Conservation (phyloP, 2,113 vertebrate species). For the Ovis canadensis region DNA sequence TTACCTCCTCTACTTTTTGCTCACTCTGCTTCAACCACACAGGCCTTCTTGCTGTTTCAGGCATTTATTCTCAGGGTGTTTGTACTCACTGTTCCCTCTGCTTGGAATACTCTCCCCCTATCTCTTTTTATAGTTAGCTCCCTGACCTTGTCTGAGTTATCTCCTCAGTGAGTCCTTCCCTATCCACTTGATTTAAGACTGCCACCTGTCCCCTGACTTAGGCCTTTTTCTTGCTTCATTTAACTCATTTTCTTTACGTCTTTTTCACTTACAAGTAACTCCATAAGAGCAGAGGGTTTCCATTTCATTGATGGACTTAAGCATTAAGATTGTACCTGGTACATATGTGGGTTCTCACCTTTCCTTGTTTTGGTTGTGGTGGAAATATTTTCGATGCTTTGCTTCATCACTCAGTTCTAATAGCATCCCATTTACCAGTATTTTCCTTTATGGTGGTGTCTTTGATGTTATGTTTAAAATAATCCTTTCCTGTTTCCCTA, state of each 20-base stretch:
- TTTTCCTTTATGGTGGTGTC: background rate
- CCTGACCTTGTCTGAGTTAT: slow-evolving; percentile 24
- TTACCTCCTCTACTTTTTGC: background rate
- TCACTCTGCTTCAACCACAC: background rate
- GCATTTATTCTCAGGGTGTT: background rate
- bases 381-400: background rate
- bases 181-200: slow-evolving; percentile 14
- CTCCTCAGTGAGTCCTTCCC: background rate
- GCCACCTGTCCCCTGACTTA: background rate
- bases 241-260: slow-evolving; percentile 8
- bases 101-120: slow-evolving; percentile 8
- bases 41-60: slow-evolving; percentile 35
- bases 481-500: background rate
- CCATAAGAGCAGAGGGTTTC: background rate
- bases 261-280: background rate
- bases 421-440: background rate
- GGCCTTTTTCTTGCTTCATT: background rate
- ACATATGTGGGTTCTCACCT: background rate
- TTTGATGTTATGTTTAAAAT: background rate
- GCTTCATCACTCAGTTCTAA: background rate
- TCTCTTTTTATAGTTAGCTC: slow-evolving; percentile 30
- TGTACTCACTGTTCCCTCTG: background rate
- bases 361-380: background rate
- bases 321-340: background rate
- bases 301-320: background rate